Percentiles rank a stretch among this genome's conserved stretches.
These are phyloP conservation scores for Heliconius eleuchia DNA, from an alignment of 1,140 invertebrate genomes.

Conservation along the genomic window DNA sequence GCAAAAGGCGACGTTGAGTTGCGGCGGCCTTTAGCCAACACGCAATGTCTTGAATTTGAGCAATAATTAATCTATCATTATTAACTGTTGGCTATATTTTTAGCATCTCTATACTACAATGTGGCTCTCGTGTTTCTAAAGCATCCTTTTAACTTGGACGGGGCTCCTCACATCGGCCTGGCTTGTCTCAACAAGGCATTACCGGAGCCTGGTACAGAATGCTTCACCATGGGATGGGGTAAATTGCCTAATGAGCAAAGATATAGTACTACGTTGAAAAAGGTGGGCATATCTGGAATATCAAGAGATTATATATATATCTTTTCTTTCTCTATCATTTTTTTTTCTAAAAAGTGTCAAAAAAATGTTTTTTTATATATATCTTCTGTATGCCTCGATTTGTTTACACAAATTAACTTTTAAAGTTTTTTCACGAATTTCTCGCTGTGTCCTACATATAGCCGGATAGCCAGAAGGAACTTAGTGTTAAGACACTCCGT, in stretches of 20 bases:
- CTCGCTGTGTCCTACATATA: neutral
- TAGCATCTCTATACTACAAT: conserved; percentile 44
- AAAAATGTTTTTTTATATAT: no score
- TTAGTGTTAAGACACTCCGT: neutral
- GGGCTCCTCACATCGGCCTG: conserved; percentile 41
- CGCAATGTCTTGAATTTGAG: no score
- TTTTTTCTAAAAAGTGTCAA: neutral
- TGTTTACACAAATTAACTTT: no score
- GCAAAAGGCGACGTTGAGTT: no score
- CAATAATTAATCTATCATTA: no score
- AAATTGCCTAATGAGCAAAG: conserved; percentile 22
- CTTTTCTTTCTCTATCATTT: neutral
- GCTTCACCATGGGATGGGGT: conserved; percentile 53
- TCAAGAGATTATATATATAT: neutral
- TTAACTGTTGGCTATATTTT: neutral
- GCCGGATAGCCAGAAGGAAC: neutral
- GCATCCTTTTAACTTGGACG: conserved; percentile 28
- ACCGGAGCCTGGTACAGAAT: conserved; percentile 28
- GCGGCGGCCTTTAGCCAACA: no score
- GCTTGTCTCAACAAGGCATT: conserved; percentile 32
- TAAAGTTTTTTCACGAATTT: neutral
- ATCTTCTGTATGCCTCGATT: no score
- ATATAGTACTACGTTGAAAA: conserved; percentile 42
- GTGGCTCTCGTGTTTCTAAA: conserved; percentile 39
- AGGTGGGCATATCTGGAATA: conserved; percentile 33